Evolutionary conservation across 2,113 vertebrate species (phyloP).

Genomic region (Sceloporus tristichus): DNA sequence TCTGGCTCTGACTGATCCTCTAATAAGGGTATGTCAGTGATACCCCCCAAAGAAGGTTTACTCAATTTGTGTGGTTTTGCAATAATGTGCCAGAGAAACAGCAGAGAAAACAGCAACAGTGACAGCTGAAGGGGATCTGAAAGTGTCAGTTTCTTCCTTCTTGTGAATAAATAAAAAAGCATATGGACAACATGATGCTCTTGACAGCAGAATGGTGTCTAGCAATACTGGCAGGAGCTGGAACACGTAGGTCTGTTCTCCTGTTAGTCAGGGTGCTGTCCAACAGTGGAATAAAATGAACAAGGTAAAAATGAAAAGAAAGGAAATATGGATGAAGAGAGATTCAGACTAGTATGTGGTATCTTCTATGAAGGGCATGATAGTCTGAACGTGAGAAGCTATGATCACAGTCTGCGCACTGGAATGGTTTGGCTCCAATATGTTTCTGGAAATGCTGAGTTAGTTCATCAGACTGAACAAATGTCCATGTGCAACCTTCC

Average conservation of each 20-base stretch:
- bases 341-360: constrained; percentile 92
- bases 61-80: neutral
- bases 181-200: constrained; percentile 38
- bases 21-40: neutral
- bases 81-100: constrained; percentile 3
- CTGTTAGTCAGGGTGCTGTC: no score
- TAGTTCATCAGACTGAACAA: constrained; percentile 97
- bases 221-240: neutral
- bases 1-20: neutral
- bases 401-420: constrained; percentile 98
- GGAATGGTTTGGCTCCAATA: constrained; percentile 97
- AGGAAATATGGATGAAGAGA: constrained; percentile 49
- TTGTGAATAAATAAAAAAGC: constrained; percentile 19
- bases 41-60: neutral
- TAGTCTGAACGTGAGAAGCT: constrained; percentile 98
- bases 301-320: constrained; percentile 67
- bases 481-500: constrained; percentile 99
- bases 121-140: constrained; percentile 17
- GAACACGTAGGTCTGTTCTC: no score
- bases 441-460: constrained; percentile 99
- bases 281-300: constrained; percentile 63
- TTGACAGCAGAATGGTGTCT: neutral
- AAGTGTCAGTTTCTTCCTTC: neutral
- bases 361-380: constrained; percentile 96
- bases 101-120: constrained; percentile 25